Evolutionary conservation across 2,888 invertebrate species (phyloP).

Genomic region (Pristionchus japonicus): DNA sequence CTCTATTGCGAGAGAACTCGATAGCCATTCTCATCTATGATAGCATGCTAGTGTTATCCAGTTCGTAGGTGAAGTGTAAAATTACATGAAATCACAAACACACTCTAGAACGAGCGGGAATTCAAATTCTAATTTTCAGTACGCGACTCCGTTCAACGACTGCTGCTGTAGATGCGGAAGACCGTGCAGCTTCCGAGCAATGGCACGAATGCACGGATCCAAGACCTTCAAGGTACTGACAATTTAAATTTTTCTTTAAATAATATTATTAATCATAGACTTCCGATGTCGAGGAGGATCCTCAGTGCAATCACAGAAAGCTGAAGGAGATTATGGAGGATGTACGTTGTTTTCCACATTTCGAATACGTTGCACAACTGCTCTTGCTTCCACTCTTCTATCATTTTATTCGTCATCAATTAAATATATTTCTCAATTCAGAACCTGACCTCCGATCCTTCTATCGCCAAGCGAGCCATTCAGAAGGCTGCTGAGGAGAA

Average conservation of each 20-base stretch:
- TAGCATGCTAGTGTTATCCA: background rate
- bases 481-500: constrained; percentile 74
- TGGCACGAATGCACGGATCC: constrained; percentile 69
- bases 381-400: background rate
- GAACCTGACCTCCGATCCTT: constrained; percentile 71
- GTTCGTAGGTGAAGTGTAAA: constrained; percentile 5
- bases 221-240: constrained; percentile 52
- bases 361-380: background rate
- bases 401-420: background rate
- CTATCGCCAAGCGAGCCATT: constrained; percentile 72
- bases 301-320: constrained; percentile 71
- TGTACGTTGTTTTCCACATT: constrained; percentile 53
- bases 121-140: background rate
- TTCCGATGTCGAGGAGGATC: constrained; percentile 66
- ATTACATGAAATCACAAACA: background rate
- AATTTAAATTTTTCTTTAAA: background rate
- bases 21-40: background rate
- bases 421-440: constrained; percentile 51
- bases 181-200: constrained; percentile 66
- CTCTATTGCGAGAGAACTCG: background rate
- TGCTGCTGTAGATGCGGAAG: constrained; percentile 71
- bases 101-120: background rate
- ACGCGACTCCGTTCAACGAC: constrained; percentile 60
- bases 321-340: constrained; percentile 68
- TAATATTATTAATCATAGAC: background rate